A percentile compares a stretch with the other conserved stretches of the same genome.
These are phyloP conservation scores for Sorex maritimensis DNA, from an alignment of 2,797 vertebrate genomes.

Conservation along the genomic window DNA sequence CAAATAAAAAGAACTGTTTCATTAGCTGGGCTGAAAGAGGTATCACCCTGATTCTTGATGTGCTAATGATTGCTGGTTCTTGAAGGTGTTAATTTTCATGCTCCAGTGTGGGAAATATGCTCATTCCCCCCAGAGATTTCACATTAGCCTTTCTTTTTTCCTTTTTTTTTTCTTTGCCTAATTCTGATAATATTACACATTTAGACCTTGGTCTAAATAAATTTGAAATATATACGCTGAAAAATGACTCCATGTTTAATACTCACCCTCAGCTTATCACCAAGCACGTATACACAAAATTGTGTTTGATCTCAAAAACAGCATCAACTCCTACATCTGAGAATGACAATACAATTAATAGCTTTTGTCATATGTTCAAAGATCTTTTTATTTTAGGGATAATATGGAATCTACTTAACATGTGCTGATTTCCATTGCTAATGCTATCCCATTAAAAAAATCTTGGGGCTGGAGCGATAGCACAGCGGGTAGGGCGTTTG, in stretches of 20 bases:
- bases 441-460: not conserved
- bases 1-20: constrained; percentile 60
- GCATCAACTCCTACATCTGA: not conserved
- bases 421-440: constrained; percentile 17
- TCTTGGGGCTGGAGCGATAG: too few relatives aligned
- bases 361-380: constrained; percentile 46
- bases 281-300: constrained; percentile 36
- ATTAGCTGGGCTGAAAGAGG: constrained; percentile 56
- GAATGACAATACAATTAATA: constrained; percentile 3
- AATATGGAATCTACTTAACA: not conserved
- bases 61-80: constrained; percentile 62
- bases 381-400: constrained; percentile 36
- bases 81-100: constrained; percentile 67
- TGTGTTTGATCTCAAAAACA: constrained; percentile 64
- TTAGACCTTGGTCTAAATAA: constrained; percentile 37
- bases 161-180: not conserved
- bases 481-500: too few relatives aligned
- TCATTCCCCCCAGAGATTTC: not conserved
- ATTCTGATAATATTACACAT: constrained; percentile 12
- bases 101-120: constrained; percentile 30
- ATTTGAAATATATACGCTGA: constrained; percentile 26
- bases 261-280: not conserved
- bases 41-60: constrained; percentile 17
- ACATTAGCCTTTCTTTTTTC: not conserved
- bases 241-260: constrained; percentile 24